Percentiles rank a stretch among this genome's conserved stretches.
Conservation (phyloP, 2,888 invertebrate species). For the Dynastes tityus region DNA sequence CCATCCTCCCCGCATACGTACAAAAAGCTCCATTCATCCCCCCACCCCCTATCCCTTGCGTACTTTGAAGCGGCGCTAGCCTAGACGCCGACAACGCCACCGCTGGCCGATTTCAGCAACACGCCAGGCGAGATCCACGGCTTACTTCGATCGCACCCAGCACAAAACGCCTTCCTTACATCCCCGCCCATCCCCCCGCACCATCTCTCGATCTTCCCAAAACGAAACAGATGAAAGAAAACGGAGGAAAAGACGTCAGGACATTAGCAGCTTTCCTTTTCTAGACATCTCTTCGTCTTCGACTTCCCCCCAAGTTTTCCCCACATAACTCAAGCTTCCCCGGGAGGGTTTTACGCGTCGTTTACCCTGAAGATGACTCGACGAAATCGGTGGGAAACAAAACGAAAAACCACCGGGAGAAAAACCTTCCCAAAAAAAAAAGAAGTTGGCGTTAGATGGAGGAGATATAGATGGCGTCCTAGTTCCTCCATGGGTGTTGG, state of each 20-base stretch:
- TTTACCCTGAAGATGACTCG: slow-evolving; percentile 46
- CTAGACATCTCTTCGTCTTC: neutral
- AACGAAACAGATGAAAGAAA: no score
- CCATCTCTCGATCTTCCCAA: no score
- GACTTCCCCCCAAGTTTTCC: neutral
- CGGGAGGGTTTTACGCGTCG: slow-evolving; percentile 41
- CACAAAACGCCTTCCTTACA: neutral
- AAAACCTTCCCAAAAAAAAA: neutral
- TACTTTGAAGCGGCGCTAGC: slow-evolving; percentile 23
- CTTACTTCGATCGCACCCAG: slow-evolving; percentile 40
- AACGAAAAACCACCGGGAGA: slow-evolving; percentile 19
- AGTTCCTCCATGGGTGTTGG: neutral
- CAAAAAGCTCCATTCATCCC: slow-evolving; percentile 44
- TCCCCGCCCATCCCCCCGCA: no score
- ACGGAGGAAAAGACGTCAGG: neutral
- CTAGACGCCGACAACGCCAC: slow-evolving; percentile 45
- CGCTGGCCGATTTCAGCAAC: slow-evolving; percentile 37
- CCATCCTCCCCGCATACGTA: slow-evolving; percentile 59
- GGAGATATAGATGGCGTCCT: neutral
- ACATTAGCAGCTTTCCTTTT: neutral
- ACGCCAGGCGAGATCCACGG: slow-evolving; percentile 42
- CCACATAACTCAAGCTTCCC: neutral
- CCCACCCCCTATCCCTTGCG: neutral
- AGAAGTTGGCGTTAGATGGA: neutral
- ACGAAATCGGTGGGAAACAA: slow-evolving; percentile 42